phyloP scores from a whole-genome alignment of 2,113 vertebrate species.

The Prionailurus bengalensis region DNA sequence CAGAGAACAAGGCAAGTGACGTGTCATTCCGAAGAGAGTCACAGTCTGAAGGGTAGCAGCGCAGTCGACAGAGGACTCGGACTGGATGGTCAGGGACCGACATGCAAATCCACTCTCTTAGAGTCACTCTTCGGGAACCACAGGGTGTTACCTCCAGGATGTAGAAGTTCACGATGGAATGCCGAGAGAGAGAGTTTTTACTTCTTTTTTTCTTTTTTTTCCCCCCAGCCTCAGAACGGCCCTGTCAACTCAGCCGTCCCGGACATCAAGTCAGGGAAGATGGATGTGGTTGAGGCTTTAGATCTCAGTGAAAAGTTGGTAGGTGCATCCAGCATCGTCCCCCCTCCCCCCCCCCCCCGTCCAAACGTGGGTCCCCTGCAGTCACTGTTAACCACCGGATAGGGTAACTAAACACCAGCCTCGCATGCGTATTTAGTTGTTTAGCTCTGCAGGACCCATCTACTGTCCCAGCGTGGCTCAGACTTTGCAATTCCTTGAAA shows the following conservation, averaged over 20 bases:
- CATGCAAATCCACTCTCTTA: background rate
- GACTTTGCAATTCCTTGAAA: background rate
- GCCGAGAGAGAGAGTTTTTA: background rate
- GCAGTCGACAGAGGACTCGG: background rate
- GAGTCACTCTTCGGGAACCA: fast-evolving
- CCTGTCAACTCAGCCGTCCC: background rate
- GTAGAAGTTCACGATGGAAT: background rate
- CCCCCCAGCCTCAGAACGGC: conserved; percentile 66
- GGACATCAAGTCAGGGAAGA: background rate
- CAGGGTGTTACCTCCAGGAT: background rate
- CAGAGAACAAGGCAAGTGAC: background rate
- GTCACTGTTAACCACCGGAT: background rate
- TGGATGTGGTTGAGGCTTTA: conserved; percentile 75
- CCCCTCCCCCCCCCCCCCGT: background rate
- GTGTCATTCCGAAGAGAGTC: background rate
- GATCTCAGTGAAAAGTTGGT: conserved; percentile 90
- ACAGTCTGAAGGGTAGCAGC: background rate
- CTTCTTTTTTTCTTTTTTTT: conserved; percentile 42
- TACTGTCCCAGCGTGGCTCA: background rate
- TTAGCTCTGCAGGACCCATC: background rate
- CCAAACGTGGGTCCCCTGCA: background rate
- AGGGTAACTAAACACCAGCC: background rate
- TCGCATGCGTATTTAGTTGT: background rate
- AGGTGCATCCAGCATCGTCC: fast-evolving
- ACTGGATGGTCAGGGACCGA: background rate